These are phyloP conservation scores for Pyxicephalus adspersus DNA, from an alignment of 2,113 vertebrate genomes.

Conservation along the genomic window DNA sequence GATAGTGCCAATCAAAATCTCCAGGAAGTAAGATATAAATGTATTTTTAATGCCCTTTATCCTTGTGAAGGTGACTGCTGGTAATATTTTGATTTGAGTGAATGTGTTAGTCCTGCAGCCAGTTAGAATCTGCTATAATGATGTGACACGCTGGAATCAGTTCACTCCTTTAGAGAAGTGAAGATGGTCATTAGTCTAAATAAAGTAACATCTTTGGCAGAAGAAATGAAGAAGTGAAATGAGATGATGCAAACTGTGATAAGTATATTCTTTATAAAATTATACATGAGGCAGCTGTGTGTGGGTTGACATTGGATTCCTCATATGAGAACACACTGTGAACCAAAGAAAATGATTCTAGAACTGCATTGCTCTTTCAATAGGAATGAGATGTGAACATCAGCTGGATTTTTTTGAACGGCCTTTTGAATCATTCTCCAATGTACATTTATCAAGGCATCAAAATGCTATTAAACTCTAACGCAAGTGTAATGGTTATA, in stretches of 20 bases:
- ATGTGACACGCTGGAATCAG: slow-evolving; percentile 50
- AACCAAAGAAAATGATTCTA: slow-evolving; percentile 51
- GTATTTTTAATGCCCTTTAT: slow-evolving; percentile 40
- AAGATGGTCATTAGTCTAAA: slow-evolving; percentile 58
- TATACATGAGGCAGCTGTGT: slow-evolving; percentile 57
- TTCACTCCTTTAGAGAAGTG: slow-evolving; percentile 51
- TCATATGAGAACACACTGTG: slow-evolving; percentile 50
- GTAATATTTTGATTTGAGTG: slow-evolving; percentile 49
- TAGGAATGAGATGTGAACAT: slow-evolving; percentile 40
- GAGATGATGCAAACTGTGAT: slow-evolving; percentile 57
- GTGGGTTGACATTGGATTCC: slow-evolving; percentile 55
- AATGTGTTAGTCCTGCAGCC: slow-evolving; percentile 41
- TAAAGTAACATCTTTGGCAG: slow-evolving; percentile 55
- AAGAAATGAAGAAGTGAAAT: slow-evolving; percentile 55
- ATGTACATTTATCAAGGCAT: too few species aligned
- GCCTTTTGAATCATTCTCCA: background rate
- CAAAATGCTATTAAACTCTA: too few species aligned
- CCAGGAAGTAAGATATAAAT: slow-evolving; percentile 34
- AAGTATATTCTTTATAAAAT: slow-evolving; percentile 58
- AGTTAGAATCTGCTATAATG: slow-evolving; percentile 52
- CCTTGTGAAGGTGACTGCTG: slow-evolving; percentile 46
- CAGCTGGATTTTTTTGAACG: slow-evolving; percentile 32
- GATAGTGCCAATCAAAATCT: slow-evolving; percentile 28
- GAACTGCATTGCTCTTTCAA: slow-evolving; percentile 45
- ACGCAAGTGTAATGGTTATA: too few species aligned